Evolutionary conservation across 2,888 invertebrate species (phyloP).

Genomic region (Pristionchus maxplancki): DNA sequence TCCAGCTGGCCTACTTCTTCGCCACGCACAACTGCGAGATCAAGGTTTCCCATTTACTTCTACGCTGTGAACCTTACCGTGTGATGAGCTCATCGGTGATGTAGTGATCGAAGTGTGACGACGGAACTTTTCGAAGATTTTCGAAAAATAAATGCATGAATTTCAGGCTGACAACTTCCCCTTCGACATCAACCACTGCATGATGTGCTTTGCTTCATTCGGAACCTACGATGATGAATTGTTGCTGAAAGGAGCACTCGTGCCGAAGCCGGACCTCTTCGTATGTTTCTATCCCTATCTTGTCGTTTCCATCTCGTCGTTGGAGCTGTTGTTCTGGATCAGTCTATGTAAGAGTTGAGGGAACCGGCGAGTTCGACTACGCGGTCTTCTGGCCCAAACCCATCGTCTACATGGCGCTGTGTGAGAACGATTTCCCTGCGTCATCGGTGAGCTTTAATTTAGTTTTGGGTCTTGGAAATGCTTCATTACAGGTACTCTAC

Average conservation of each 20-base stretch:
- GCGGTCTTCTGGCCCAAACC: neutral
- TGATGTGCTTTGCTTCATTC: neutral
- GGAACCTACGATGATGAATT: neutral
- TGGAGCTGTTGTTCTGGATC: too few species aligned
- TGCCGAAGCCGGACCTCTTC: slow-evolving; percentile 1
- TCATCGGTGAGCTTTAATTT: neutral
- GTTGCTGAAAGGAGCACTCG: neutral
- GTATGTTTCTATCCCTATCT: too few species aligned
- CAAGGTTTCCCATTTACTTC: too few species aligned
- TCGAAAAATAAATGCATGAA: neutral
- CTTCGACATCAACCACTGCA: slow-evolving; percentile 22
- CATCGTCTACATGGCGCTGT: neutral
- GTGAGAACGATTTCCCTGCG: neutral
- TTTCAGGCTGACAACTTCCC: slow-evolving; percentile 14
- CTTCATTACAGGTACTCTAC: neutral
- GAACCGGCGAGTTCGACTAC: slow-evolving; percentile 20
- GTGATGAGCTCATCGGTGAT: neutral
- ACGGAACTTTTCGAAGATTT: neutral
- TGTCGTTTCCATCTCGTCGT: too few species aligned
- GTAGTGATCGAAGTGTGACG: neutral
- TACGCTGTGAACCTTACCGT: too few species aligned
- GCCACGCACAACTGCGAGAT: slow-evolving; percentile 26
- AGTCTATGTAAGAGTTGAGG: neutral
- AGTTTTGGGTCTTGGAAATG: neutral
- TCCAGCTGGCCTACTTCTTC: neutral